A percentile compares a stretch with the other conserved stretches of the same genome.
phyloP scores from a whole-genome alignment of 2,797 vertebrate species.

The Falco berigora region DNA sequence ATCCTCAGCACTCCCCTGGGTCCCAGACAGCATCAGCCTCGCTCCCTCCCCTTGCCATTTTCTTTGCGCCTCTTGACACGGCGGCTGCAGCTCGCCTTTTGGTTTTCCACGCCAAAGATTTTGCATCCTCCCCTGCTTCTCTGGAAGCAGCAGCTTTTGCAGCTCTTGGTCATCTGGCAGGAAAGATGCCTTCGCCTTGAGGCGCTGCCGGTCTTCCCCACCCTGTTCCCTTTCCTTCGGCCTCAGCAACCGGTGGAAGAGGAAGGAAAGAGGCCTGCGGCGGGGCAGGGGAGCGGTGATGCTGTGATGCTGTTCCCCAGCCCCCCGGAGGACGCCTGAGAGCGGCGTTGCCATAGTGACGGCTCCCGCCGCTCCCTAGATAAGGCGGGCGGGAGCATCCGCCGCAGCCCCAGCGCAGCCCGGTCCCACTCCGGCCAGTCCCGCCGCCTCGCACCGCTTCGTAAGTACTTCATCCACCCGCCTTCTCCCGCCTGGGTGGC shows the following conservation, averaged over 20 bases:
- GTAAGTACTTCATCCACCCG: slow-evolving; percentile 62
- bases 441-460: not conserved
- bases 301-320: not conserved
- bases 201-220: not conserved
- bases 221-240: not conserved
- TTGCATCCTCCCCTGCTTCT: not conserved
- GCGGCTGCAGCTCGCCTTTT: not conserved
- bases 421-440: not conserved
- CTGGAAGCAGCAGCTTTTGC: not conserved
- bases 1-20: not conserved
- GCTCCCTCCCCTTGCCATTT: not conserved
- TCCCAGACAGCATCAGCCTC: not conserved
- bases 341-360: slow-evolving; percentile 60
- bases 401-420: not conserved
- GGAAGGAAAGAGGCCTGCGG: not conserved
- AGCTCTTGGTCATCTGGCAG: not conserved
- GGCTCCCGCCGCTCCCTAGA: slow-evolving; percentile 44
- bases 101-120: not conserved
- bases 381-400: slow-evolving; percentile 45
- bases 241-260: not conserved
- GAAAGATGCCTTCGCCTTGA: not conserved
- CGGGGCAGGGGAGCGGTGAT: not conserved
- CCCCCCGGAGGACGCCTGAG: slow-evolving; percentile 1
- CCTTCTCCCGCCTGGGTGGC: rapidly evolving
- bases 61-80: not conserved